Base-by-base conservation (phyloP, 2,888 invertebrate genomes). In the Eupithecia exiguata region DNA sequence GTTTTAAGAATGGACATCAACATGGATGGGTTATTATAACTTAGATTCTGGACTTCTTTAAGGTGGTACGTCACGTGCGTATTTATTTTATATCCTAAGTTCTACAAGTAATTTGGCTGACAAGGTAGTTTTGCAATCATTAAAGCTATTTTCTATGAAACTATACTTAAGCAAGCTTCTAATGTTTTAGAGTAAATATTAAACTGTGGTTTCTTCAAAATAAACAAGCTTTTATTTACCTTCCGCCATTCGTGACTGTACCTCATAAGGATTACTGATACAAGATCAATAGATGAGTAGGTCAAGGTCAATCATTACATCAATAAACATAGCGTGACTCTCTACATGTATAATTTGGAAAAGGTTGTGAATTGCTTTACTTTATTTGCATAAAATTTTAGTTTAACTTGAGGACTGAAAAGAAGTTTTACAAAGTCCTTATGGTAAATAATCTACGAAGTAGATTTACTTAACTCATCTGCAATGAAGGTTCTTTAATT, bases 211-310 rank as follows among this genome's bases (percentile, higher is more conserved):
- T n/a, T 2, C n/a, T 16, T 63, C 18, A 63, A 63, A n/a, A 9
- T 0, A n/a, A 65, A 65, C 38, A 36, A 21, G 38, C 0, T 65
- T 53, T 53, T 66, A 66, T 66, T 66, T 43, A 66, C 66, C 2
- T 25, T n/a, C 5, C 40, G 21, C n/a, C 1, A 10, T 66, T 40
- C 66, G 40, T 66, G 65, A 75, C 69, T 46, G 40, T 30, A 46
- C 35, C 25, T 68, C 49, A 30, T 68, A 68, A 66, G 66, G 16
- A 66, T 40, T 40, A 21, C 21, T 40, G 40, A 16, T 66, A 66
- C 66, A 43, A 40, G 38, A 66, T 66, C 66, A 66, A 66, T 66
- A 43, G 21, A 40, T n/a, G 66, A 66, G 40, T 25, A 66, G 38
- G 38, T 21, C 66, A 66, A 66, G 65, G 66, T 16, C 25, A 14